These are phyloP conservation scores for Alectoris magna DNA, from an alignment of 2,797 vertebrate genomes.

Conservation along the genomic window DNA sequence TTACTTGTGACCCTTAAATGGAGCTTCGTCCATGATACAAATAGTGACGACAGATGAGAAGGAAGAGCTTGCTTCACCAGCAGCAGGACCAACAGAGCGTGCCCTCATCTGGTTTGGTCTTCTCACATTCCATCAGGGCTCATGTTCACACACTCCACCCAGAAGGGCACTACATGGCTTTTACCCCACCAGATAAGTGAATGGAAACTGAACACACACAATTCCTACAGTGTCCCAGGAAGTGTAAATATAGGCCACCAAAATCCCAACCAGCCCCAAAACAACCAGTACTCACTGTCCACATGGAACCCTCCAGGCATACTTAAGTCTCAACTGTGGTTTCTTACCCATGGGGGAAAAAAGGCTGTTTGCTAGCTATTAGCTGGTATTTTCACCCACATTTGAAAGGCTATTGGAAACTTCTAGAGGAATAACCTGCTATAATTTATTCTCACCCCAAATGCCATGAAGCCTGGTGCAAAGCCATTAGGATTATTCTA, in stretches of 20 bases:
- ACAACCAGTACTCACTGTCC: background rate
- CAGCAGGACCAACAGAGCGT: background rate
- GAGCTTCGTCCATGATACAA: background rate
- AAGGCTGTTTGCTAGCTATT: background rate
- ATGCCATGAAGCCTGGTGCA: background rate
- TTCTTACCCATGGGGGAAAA: background rate
- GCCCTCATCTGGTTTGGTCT: background rate
- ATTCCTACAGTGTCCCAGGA: background rate
- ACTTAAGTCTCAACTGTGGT: background rate
- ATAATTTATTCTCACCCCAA: background rate
- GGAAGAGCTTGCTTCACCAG: background rate
- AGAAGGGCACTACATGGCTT: background rate
- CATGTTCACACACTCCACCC: background rate
- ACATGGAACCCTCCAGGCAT: background rate
- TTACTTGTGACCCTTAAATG: background rate
- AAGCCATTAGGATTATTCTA: background rate
- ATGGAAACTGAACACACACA: background rate
- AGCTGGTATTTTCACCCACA: background rate
- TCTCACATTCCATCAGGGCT: background rate
- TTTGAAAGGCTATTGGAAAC: background rate
- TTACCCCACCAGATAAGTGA: background rate
- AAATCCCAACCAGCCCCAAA: background rate
- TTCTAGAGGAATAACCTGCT: background rate
- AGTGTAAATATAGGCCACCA: background rate
- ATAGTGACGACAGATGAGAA: background rate